These are phyloP conservation scores for Lissonota sp. DNA, from an alignment of 2,888 invertebrate genomes.

Conservation along the genomic window DNA sequence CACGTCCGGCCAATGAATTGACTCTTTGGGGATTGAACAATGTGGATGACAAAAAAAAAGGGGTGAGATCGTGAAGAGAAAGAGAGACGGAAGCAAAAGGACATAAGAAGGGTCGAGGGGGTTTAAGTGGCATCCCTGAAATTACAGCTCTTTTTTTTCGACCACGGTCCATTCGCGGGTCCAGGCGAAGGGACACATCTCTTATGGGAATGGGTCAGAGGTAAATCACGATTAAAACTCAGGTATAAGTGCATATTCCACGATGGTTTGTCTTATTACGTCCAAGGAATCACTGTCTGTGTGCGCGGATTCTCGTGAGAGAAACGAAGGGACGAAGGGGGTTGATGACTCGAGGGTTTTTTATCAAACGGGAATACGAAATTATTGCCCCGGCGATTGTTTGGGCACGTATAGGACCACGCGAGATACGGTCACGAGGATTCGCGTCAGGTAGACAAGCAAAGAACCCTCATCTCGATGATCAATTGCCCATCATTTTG, in stretches of 20 bases:
- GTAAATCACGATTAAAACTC: constrained; percentile 51
- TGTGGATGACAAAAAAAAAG: background rate
- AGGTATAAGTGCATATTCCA: constrained; percentile 21
- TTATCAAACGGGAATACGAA: constrained; percentile 39
- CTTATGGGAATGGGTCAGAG: constrained; percentile 1
- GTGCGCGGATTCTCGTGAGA: constrained; percentile 7
- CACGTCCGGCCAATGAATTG: constrained; percentile 52
- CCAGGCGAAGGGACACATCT: constrained; percentile 14
- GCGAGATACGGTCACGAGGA: too few species aligned
- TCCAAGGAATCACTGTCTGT: too few species aligned
- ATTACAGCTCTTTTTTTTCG: background rate
- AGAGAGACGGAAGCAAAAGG: too few species aligned
- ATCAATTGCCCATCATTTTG: constrained; percentile 43
- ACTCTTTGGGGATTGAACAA: background rate
- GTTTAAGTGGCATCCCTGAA: too few species aligned
- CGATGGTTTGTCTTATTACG: too few species aligned
- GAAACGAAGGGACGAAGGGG: background rate
- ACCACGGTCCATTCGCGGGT: constrained; percentile 47
- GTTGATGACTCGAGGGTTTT: constrained; percentile 29
- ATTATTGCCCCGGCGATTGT: background rate
- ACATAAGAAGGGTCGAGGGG: background rate
- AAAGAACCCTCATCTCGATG: constrained; percentile 47
- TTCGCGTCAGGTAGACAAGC: background rate
- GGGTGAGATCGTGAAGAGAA: too few species aligned
- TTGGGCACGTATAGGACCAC: too few species aligned